phyloP scores from a whole-genome alignment of 2,888 invertebrate genomes.

The Poecilobothrus nobilitatus region DNA sequence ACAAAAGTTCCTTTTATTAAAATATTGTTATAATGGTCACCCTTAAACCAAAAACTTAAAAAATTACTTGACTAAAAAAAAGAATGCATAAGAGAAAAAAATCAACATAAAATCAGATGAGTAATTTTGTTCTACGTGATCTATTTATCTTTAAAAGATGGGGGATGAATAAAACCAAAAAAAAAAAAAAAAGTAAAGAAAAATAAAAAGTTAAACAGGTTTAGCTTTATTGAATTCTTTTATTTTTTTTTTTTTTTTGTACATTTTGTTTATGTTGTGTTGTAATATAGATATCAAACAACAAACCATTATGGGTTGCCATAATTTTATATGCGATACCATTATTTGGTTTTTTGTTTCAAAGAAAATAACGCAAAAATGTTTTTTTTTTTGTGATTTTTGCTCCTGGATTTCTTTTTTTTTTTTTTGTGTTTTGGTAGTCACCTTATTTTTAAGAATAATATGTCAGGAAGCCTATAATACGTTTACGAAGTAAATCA shows the following conservation, averaged over 20 bases:
- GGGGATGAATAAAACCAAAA: no score
- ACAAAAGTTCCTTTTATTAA: no score
- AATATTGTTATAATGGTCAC: no score
- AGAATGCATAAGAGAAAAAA: not conserved
- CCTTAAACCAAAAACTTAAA: no score
- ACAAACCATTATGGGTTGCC: not conserved
- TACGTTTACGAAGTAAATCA: no score
- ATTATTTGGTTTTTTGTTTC: not conserved
- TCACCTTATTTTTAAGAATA: no score
- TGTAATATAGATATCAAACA: not conserved
- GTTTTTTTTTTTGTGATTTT: not conserved
- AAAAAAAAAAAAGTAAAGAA: no score
- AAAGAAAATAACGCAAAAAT: no score
- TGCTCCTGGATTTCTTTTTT: not conserved
- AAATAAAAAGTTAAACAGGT: not conserved
- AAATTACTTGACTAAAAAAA: no score
- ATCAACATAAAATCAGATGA: constrained; percentile 1
- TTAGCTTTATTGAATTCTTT: not conserved
- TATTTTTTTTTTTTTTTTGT: not conserved
- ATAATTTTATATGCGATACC: no score
- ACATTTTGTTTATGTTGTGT: no score
- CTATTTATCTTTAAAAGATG: not conserved
- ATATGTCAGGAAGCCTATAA: no score
- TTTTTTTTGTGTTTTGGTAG: not conserved
- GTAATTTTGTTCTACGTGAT: not conserved